phyloP scores from a whole-genome alignment of 2,888 invertebrate genomes.

The Cephus pygmeus region DNA sequence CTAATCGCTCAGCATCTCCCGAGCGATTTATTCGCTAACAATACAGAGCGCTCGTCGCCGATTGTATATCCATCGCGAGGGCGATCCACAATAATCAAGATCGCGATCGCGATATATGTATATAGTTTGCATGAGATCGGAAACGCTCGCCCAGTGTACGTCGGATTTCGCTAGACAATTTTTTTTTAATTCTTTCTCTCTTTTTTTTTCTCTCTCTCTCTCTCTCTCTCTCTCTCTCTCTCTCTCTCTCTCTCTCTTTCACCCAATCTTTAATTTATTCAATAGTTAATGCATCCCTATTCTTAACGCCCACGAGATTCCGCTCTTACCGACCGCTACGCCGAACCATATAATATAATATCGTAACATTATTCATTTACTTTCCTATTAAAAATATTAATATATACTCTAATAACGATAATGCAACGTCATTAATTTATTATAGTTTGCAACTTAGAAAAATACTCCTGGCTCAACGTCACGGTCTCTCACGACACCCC shows the following conservation, averaged over 20 bases:
- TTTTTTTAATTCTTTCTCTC: constrained; percentile 16
- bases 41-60: background rate
- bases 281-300: constrained; percentile 25
- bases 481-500: constrained; percentile 48
- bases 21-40: background rate
- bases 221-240: constrained; percentile 14
- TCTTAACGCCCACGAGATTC: constrained; percentile 15
- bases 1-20: background rate
- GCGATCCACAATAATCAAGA: background rate
- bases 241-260: constrained; percentile 14
- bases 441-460: constrained; percentile 65
- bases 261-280: constrained; percentile 14
- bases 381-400: constrained; percentile 61
- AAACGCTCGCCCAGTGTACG: constrained; percentile 12
- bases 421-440: constrained; percentile 65
- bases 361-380: constrained; percentile 54
- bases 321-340: constrained; percentile 18
- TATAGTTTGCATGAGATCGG: background rate
- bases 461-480: constrained; percentile 58
- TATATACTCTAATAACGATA: constrained; percentile 65
- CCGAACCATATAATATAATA: constrained; percentile 39
- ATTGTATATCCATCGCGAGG: background rate
- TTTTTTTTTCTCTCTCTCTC: constrained; percentile 11
- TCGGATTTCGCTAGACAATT: constrained; percentile 15
- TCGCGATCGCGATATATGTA: background rate